Evolutionary conservation across 2,888 invertebrate genomes (phyloP).

Genomic region (Melieria crassipennis): DNA sequence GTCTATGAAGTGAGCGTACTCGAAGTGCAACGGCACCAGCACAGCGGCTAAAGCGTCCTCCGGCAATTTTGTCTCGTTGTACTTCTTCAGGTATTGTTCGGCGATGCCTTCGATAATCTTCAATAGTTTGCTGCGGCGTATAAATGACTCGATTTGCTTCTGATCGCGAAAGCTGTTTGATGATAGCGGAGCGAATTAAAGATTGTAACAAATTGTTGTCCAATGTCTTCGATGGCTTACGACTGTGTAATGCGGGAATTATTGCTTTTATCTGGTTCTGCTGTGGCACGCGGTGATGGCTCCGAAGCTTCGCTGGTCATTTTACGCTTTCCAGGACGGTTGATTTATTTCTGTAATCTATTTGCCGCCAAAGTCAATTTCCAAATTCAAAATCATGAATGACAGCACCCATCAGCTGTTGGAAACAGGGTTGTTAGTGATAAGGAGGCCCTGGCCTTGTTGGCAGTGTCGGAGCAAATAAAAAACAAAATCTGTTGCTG

Average conservation of each 20-base stretch:
- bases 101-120: slow-evolving; percentile 51
- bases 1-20: slow-evolving; percentile 50
- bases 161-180: slow-evolving; percentile 56
- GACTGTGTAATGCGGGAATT: slow-evolving; percentile 25
- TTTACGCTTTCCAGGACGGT: background rate
- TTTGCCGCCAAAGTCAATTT: no score
- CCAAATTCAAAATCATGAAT: no score
- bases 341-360: no score
- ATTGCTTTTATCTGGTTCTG: background rate
- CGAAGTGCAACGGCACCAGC: slow-evolving; percentile 50
- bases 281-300: background rate
- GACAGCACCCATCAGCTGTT: no score
- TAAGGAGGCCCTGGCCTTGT: no score
- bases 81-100: slow-evolving; percentile 47
- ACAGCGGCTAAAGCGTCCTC: slow-evolving; percentile 57
- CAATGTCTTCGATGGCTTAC: background rate
- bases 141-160: slow-evolving; percentile 51
- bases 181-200: background rate
- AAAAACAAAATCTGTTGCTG: background rate
- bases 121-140: slow-evolving; percentile 49
- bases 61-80: slow-evolving; percentile 43
- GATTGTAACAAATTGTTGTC: background rate
- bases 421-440: no score
- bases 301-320: slow-evolving; percentile 4
- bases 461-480: background rate